These are phyloP conservation scores for Cantharis rufa DNA, from an alignment of 2,888 invertebrate species.

Conservation along the genomic window DNA sequence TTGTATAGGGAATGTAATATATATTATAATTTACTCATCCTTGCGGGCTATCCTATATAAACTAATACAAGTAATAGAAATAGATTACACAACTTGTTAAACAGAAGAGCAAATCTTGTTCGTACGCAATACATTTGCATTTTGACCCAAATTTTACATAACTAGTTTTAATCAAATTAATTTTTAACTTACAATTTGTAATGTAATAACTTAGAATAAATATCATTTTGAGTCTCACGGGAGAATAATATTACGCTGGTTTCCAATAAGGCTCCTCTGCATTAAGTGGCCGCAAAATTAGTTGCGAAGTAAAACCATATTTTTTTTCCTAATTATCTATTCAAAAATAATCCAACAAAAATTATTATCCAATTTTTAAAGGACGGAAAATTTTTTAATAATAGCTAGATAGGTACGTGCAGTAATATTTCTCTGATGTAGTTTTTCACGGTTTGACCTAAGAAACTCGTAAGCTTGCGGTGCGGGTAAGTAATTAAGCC, in stretches of 20 bases:
- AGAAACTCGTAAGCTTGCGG: constrained; percentile 31
- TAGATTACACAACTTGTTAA: constrained; percentile 27
- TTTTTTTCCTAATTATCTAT: too few species aligned
- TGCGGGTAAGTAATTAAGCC: constrained; percentile 44
- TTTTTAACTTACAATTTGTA: neutral
- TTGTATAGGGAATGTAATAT: constrained; percentile 27
- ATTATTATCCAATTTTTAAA: neutral
- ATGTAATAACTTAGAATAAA: neutral
- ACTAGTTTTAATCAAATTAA: neutral
- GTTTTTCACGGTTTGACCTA: constrained; percentile 27
- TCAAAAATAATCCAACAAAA: neutral
- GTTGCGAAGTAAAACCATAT: too few species aligned
- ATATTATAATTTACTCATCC: constrained; percentile 31
- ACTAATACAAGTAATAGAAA: constrained; percentile 26
- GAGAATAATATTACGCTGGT: neutral
- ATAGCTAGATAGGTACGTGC: neutral
- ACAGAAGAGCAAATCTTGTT: constrained; percentile 7
- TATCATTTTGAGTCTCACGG: neutral
- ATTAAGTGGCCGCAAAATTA: neutral
- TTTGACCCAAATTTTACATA: neutral
- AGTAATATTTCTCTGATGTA: constrained; percentile 18
- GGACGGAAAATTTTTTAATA: neutral
- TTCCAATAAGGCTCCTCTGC: neutral
- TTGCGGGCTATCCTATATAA: constrained; percentile 24
- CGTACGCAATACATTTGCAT: neutral